Base-by-base conservation (phyloP, 92 coral and sea anemone genomes). In the Desmophyllum pertusum region DNA sequence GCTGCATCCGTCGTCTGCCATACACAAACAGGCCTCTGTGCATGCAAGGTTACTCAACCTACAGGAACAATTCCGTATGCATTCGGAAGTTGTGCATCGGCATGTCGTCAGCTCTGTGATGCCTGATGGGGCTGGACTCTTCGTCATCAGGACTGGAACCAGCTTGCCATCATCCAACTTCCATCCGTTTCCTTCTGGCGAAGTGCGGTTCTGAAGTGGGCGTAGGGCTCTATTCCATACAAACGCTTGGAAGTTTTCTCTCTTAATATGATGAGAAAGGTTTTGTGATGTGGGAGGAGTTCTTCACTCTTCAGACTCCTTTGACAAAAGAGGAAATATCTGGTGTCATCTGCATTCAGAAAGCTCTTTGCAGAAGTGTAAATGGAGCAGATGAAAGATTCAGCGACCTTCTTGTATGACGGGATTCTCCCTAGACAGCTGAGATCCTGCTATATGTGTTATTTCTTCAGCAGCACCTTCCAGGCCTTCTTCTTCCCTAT, bases 21-120 rank as follows among this genome's bases (percentile, higher is more conserved):
- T 90, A 83, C 93, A 90, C 78, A 74, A 48, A 29, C 93, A 82
- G 72, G 93, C 93, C 76, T 87, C 94, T 2, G 91, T 90, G 67
- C 91, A 91, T 7, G 91, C 68, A 71, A 91, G 84, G n/a, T 83
- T 55, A 27, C 55, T 91, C 76, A 53, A 50, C 71, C 38, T 87
- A 72, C 94, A 91, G 74, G 89, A 91, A 59, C 91, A 87, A 35
- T 84, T 87, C 13, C 72, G 74, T 59, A 38, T 80, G 66, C 89
- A 84, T 80, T 40, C 86, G 13, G 91, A 90, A 17, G 69, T 73
- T 55, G 66, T 70, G 86, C 84, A 91, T 7, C 70, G 79, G 80
- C 91, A 91, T n/a, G 66, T 48, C 14, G 85, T 88, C 72, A 84
- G 65, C 79, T 88, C 88, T 73, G 71, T 74, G 85, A 88, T 78